Conservation (phyloP, 2,797 vertebrate genomes). For the Trichosurus vulpecula region DNA sequence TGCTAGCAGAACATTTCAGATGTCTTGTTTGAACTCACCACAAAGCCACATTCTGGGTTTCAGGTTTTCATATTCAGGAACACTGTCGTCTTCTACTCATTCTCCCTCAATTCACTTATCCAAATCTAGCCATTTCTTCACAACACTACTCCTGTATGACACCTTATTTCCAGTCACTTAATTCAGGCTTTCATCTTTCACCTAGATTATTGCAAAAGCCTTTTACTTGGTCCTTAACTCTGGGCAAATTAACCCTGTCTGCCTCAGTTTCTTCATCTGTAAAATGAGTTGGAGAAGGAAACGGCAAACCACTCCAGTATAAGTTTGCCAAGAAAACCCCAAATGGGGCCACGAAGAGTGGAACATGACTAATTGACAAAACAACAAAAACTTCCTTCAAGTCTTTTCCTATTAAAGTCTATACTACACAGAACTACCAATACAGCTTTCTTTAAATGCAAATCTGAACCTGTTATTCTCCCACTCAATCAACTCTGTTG, state of each 20-base stretch:
- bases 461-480: background rate
- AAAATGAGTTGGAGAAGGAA: background rate
- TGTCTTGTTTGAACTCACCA: background rate
- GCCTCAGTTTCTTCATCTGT: background rate
- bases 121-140: background rate
- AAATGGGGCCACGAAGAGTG: background rate
- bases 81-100: background rate
- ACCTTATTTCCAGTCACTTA: background rate
- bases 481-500: background rate
- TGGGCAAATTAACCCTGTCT: background rate
- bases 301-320: background rate
- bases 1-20: background rate
- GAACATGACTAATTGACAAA: background rate
- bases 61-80: background rate
- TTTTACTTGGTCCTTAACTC: background rate
- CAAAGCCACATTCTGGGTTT: background rate
- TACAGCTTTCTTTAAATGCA: background rate
- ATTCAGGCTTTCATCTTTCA: background rate
- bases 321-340: background rate
- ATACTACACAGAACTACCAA: background rate
- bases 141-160: background rate
- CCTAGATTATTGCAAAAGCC: background rate
- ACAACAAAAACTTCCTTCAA: background rate
- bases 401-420: background rate
- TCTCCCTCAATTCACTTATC: background rate